A percentile compares a stretch with the other conserved stretches of the same genome.
Evolutionary conservation across 2,888 invertebrate genomes (phyloP).

Genomic region (Gibbula magus): DNA sequence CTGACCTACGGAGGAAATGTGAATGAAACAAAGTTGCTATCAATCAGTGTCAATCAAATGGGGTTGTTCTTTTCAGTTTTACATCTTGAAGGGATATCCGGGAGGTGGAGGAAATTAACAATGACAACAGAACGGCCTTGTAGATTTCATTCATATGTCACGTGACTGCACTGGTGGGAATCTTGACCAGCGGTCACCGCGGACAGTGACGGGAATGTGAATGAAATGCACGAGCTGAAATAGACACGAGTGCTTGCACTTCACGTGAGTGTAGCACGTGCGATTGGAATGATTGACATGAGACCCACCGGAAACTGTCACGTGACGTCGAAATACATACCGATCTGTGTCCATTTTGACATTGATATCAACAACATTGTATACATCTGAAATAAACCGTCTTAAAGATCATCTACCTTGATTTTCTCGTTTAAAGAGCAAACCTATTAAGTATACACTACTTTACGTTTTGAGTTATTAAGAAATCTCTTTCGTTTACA

Average conservation of each 20-base stretch:
- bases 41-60: conserved; percentile 28
- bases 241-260: neutral
- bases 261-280: neutral
- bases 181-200: neutral
- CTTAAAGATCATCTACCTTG: no score
- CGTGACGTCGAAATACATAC: neutral
- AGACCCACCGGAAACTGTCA: neutral
- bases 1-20: neutral
- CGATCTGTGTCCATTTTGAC: neutral
- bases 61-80: conserved; percentile 3
- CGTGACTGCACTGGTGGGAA: conserved; percentile 8
- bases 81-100: conserved; percentile 4
- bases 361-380: neutral
- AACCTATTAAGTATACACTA: no score
- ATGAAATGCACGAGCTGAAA: neutral
- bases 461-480: no score
- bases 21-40: conserved; percentile 25
- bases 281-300: neutral
- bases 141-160: conserved; percentile 1
- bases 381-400: no score
- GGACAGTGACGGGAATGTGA: neutral
- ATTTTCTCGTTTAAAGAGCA: no score
- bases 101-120: neutral
- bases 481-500: no score
- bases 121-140: neutral